phyloP scores from a whole-genome alignment of 2,113 vertebrate genomes.

The Galeopterus variegatus region DNA sequence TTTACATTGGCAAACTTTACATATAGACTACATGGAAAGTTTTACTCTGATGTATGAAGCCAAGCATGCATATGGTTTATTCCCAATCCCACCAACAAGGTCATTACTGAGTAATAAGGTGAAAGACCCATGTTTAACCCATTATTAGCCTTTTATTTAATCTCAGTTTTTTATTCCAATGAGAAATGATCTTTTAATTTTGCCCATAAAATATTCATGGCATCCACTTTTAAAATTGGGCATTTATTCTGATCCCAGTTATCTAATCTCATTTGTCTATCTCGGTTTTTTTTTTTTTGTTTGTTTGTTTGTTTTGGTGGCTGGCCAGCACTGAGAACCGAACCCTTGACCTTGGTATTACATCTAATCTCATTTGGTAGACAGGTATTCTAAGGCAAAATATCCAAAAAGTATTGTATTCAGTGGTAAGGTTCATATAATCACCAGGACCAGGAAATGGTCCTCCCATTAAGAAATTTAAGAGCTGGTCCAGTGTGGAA shows the following conservation, averaged over 20 bases:
- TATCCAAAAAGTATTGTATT: not conserved
- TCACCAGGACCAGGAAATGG: not conserved
- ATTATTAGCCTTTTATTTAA: slow-evolving; percentile 32
- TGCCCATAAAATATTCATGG: not conserved
- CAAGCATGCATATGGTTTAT: not conserved
- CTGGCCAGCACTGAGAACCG: no score
- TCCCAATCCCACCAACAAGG: not conserved
- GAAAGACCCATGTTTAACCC: not conserved
- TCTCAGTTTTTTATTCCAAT: slow-evolving; percentile 11
- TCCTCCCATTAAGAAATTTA: not conserved
- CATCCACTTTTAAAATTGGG: not conserved
- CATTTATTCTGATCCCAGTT: not conserved
- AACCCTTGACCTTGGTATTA: no score
- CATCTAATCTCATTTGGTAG: not conserved
- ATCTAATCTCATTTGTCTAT: not conserved
- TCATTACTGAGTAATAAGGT: not conserved
- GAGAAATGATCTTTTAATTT: slow-evolving; percentile 61
- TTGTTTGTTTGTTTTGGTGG: no score
- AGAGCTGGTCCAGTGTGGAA: not conserved
- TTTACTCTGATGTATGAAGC: not conserved
- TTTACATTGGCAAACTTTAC: not conserved
- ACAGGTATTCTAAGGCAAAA: not conserved
- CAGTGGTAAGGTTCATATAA: not conserved
- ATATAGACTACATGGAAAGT: not conserved
- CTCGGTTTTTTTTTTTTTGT: no score